A percentile compares a stretch with the other conserved stretches of the same genome.
These are phyloP conservation scores for Aphidius colemani DNA, from an alignment of 2,888 invertebrate genomes.

Conservation along the genomic window DNA sequence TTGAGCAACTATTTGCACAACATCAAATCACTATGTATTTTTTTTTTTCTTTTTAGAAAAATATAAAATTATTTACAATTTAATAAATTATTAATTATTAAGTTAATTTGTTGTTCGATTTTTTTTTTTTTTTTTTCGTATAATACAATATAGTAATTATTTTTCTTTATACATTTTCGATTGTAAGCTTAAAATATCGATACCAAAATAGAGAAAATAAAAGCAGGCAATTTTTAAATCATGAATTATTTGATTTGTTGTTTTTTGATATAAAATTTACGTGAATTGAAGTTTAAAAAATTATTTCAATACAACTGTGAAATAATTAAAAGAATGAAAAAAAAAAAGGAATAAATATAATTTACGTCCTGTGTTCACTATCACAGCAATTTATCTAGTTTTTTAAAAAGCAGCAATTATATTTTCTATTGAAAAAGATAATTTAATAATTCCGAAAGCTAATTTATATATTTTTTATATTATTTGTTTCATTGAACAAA, in stretches of 20 bases:
- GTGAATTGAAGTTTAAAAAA: slow-evolving; percentile 7
- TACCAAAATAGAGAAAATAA: slow-evolving; percentile 5
- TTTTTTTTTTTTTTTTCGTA: slow-evolving; percentile 28
- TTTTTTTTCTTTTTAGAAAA: slow-evolving; percentile 49
- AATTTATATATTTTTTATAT: slow-evolving; percentile 29
- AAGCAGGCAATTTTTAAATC: too few relatives aligned
- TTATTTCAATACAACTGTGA: slow-evolving; percentile 6
- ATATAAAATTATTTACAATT: slow-evolving; percentile 59
- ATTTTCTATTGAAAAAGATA: slow-evolving; percentile 8
- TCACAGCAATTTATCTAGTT: slow-evolving; percentile 49
- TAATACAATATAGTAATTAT: slow-evolving; percentile 6
- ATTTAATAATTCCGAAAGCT: slow-evolving; percentile 35
- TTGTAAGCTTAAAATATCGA: too few relatives aligned
- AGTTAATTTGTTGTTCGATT: slow-evolving; percentile 15
- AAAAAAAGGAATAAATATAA: slow-evolving; percentile 11
- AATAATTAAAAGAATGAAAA: too few relatives aligned
- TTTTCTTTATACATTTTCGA: slow-evolving; percentile 30
- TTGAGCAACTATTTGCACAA: slow-evolving; percentile 53
- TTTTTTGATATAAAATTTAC: slow-evolving; percentile 20
- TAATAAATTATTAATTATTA: slow-evolving; percentile 52
- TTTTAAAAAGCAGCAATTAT: slow-evolving; percentile 41
- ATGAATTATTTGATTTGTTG: slow-evolving; percentile 15
- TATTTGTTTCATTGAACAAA: neutral
- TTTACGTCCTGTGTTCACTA: slow-evolving; percentile 57
- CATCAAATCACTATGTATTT: slow-evolving; percentile 37